Conservation (phyloP, 2,113 vertebrate species). For the Synchiropus splendidus region DNA sequence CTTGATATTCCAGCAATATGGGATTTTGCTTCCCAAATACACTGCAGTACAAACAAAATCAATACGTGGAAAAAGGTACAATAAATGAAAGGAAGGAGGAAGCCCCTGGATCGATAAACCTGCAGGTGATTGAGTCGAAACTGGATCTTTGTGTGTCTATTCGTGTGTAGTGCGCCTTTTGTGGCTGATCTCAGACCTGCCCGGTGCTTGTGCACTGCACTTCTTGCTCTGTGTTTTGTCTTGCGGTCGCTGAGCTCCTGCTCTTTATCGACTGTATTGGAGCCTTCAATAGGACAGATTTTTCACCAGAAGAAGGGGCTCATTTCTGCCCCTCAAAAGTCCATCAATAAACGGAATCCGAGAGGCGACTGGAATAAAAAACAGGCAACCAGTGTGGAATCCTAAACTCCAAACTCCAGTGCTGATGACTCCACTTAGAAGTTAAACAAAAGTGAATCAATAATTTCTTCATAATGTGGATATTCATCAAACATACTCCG, state of each 20-base stretch:
- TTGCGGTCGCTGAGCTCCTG: constrained; percentile 20
- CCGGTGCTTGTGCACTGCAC: constrained; percentile 5
- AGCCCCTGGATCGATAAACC: constrained; percentile 52
- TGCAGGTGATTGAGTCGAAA: constrained; percentile 52
- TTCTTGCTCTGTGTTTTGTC: constrained; percentile 23
- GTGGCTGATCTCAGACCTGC: constrained; percentile 10
- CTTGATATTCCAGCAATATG: constrained; percentile 39
- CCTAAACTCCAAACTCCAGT: constrained; percentile 1
- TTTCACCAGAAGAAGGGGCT: constrained; percentile 23
- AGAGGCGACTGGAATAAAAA: constrained; percentile 16
- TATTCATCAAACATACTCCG: constrained; percentile 7
- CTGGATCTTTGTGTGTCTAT: constrained; percentile 25
- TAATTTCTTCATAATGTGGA: constrained; percentile 40
- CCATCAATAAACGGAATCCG: constrained; percentile 44
- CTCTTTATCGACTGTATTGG: constrained; percentile 37
- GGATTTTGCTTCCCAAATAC: constrained; percentile 37
- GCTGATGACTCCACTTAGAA: background rate
- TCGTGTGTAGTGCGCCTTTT: constrained; percentile 16
- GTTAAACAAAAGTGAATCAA: constrained; percentile 19
- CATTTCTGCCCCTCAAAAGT: constrained; percentile 30
- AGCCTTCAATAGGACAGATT: constrained; percentile 43
- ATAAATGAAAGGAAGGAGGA: constrained; percentile 54
- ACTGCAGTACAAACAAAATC: constrained; percentile 38
- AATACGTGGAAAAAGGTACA: constrained; percentile 42
- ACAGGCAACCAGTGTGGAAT: constrained; percentile 8